Evolutionary conservation across 2,888 invertebrate genomes (phyloP), one percentile per base, ranked within the genome.

Genomic region (Agonopterix alstromeriana): DNA sequence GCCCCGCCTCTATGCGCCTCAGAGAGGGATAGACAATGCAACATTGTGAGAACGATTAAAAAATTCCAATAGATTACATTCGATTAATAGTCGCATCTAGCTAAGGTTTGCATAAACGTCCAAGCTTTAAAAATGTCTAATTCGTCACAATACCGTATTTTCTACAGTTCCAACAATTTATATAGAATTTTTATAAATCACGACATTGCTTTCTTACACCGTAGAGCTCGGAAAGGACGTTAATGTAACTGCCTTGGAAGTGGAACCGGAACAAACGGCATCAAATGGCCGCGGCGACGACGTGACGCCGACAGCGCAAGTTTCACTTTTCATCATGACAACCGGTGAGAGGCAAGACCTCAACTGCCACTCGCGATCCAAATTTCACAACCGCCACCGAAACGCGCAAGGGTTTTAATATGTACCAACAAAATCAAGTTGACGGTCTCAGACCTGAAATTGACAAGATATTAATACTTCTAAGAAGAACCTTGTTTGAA

Each of bases 271-370:
- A 87, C 82, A 77, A 82, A 79, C 70, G 65, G 67, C 73, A 73
- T 74, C 73, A 74, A 81, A 76, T 71, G 71, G 67, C 63, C 67
- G 63, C 73, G 73, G 79, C 44, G 82, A 82, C 81, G 81, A 80
- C 78, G 81, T 64, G 70, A 51, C 72, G 77, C 70, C 27, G 75
- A 70, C 76, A 67, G 65, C 76, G 75, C 69, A 72, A 27, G 85
- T 88, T 88, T 88, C 87, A 86, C 87, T 88, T 88, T 88, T 80
- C 84, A 83, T 85, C 82, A 73, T 78, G 76, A 73, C 70, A 76
- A 70, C 72, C 72, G 72, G 87, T 84, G 84, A 87, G 87, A 87
- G 87, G 87, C 77, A 66, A 79, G 77, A 73, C 82, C 84, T 81
- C 80, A 5, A 27, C 27, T 27, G 27, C 27, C 70, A 67, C 71